Evolutionary conservation across 2,888 invertebrate genomes (phyloP).

Genomic region (Sycophila texana): DNA sequence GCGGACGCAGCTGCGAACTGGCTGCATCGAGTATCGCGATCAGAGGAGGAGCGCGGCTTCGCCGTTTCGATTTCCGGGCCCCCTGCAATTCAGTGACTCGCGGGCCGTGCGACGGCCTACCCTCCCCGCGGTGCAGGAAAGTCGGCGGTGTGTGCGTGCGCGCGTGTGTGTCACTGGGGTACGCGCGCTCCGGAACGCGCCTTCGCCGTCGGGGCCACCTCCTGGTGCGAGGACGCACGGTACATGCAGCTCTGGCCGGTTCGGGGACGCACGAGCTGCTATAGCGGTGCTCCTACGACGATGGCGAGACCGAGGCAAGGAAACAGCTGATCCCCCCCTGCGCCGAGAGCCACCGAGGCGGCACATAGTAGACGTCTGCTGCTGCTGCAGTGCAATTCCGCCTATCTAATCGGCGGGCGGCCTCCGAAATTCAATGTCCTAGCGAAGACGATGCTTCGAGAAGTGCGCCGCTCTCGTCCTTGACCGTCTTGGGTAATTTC

Average conservation of each 20-base stretch:
- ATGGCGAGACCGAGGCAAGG: constrained; percentile 27
- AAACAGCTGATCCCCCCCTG: constrained; percentile 41
- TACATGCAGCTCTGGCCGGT: neutral
- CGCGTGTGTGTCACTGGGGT: neutral
- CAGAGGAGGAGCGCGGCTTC: neutral
- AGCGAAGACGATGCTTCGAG: constrained; percentile 43
- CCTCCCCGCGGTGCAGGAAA: neutral
- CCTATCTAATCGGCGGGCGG: neutral
- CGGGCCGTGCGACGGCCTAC: neutral
- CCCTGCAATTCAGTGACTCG: neutral
- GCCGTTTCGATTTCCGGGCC: neutral
- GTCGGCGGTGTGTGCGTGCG: neutral
- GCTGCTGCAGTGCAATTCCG: neutral
- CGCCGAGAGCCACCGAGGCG: constrained; percentile 1
- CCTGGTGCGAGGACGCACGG: neutral
- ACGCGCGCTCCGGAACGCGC: constrained; percentile 5
- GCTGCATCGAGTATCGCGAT: neutral
- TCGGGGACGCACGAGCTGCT: neutral
- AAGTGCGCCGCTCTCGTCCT: constrained; percentile 30
- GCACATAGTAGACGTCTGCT: neutral
- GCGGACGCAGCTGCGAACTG: constrained; percentile 3
- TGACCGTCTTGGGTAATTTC: constrained; percentile 37
- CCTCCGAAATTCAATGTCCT: constrained; percentile 35
- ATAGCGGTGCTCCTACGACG: neutral
- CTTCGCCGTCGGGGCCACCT: constrained; percentile 19